Evolutionary conservation across 2,113 vertebrate genomes (phyloP).

Genomic region (Apodemus speciosus): DNA sequence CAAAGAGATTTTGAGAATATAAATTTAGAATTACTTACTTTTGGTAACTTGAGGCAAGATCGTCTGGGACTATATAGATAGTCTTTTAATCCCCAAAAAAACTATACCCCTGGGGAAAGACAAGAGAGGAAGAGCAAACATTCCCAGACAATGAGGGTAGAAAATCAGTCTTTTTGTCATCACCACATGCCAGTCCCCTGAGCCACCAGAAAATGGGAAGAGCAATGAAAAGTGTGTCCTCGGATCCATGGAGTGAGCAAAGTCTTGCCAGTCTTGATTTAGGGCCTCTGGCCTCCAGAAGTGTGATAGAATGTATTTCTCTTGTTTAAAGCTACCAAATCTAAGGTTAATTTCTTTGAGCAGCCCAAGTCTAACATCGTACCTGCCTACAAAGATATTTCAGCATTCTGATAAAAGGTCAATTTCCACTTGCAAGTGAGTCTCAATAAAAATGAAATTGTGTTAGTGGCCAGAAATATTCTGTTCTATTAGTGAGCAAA

Average conservation of each 20-base stretch:
- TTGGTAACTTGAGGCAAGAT: background rate
- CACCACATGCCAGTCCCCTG: background rate
- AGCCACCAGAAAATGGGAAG: background rate
- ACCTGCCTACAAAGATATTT: background rate
- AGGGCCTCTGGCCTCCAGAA: background rate
- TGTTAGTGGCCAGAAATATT: background rate
- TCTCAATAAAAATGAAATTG: constrained; percentile 12
- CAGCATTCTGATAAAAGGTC: background rate
- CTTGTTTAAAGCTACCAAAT: background rate
- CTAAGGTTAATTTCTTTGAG: background rate
- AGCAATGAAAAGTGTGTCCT: background rate
- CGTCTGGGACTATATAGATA: background rate
- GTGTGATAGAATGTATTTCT: background rate
- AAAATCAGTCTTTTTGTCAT: background rate
- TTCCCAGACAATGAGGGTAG: background rate
- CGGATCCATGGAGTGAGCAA: background rate
- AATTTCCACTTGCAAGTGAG: background rate
- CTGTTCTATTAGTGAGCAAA: background rate
- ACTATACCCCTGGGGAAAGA: background rate
- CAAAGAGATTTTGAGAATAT: too few relatives aligned
- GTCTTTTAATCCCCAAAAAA: background rate
- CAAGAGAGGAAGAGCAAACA: background rate
- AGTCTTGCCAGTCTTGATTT: background rate
- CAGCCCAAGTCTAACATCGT: background rate
- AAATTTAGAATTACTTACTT: background rate